Conservation (phyloP, 2,888 invertebrate species). For the Nomada flava region DNA sequence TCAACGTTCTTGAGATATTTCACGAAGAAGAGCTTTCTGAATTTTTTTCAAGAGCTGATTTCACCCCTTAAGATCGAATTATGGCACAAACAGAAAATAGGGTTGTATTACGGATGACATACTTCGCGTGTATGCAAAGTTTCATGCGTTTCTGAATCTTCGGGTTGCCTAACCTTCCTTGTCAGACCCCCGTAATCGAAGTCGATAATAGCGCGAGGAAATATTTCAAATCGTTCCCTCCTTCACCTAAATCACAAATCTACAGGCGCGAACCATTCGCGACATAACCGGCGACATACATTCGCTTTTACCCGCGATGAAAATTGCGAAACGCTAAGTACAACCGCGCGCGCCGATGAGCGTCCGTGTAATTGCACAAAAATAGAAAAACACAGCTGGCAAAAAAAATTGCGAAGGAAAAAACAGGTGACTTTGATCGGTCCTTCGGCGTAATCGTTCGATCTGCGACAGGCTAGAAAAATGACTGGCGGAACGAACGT, state of each 20-base stretch:
- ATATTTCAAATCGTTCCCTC: not conserved
- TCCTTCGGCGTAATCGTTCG: slow-evolving; percentile 35
- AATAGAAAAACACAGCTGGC: not conserved
- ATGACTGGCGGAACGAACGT: slow-evolving; percentile 15
- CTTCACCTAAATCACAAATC: not conserved
- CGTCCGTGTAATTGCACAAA: slow-evolving; percentile 57
- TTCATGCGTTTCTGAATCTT: no score
- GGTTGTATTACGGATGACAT: no score
- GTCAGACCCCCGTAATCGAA: not conserved
- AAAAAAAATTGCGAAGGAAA: not conserved
- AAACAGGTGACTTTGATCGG: slow-evolving; percentile 19
- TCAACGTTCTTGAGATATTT: no score
- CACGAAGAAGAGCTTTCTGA: no score
- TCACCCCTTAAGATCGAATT: no score
- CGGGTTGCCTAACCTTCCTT: no score
- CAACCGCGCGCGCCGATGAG: slow-evolving; percentile 12
- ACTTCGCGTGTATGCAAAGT: no score
- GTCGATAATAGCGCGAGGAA: not conserved
- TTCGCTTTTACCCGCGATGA: slow-evolving; percentile 52
- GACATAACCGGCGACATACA: slow-evolving; percentile 1
- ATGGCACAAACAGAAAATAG: no score
- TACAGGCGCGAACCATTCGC: not conserved
- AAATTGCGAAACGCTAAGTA: slow-evolving; percentile 48
- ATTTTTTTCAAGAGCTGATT: no score
- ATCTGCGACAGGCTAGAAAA: slow-evolving; percentile 39